Evolutionary conservation across 2,888 invertebrate genomes (phyloP), one percentile per base, ranked within the genome.

Genomic region (Rosalia funebris): DNA sequence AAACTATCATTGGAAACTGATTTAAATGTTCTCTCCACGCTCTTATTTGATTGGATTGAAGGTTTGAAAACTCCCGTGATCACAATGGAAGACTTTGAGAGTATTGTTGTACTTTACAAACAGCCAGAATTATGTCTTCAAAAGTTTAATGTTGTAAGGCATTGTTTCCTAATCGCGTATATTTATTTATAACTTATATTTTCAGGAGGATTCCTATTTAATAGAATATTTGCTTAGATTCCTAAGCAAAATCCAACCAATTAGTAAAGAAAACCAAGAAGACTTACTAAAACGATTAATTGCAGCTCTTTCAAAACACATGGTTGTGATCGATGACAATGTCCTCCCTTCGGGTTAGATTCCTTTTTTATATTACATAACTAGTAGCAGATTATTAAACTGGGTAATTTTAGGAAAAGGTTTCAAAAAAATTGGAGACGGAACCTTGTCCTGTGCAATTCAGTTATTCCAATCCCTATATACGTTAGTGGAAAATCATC

Each of bases 1-100:
- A 85, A 84, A 65, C 82, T 93, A 19, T 84, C 86, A 53, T 82
- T 86, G 44, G 92, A 92, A 82, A 87, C 86, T 54, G 82, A 86
- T 74, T 74, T 91, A 1, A 80, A 83, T 7, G 82, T 92, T 12
- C 77, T 92, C 34, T 82, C 88, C 0, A 85, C 85, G 0, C 78
- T 93, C 2, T 80, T 93, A 32, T 90, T 88, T 79, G 88, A 91
- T 68, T 93, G 93, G 93, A 77, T 93, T 52, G 92, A 92, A 75
- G 87, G 87, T 14, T 80, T 93, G 42, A 89, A 89, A 82, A 84
- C 84, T 54, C 89, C 91, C 0, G 81, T 91, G 20, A 77, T 93
- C 12, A 85, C 86, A 64, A 82, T 86, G 16, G 88, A 90, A 50
- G 88, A 90, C 75, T 82, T 92, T 39, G 87, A 89, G 54, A 82